Conservation (phyloP, 1,140 invertebrate species). For the Euwallacea similis region DNA sequence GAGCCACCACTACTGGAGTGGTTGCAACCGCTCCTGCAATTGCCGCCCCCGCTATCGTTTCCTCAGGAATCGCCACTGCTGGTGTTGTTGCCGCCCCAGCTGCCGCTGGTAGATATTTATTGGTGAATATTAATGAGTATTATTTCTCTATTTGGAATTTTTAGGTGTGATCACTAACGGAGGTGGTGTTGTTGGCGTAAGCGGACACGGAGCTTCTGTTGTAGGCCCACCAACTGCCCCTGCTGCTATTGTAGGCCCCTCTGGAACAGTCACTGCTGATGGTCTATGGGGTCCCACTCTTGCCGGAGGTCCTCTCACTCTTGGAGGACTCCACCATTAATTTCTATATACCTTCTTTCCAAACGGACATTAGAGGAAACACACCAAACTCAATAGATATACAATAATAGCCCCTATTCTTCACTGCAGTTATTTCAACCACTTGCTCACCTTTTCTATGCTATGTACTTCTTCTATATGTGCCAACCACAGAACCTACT, state of each 20-base stretch:
- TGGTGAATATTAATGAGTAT: not conserved
- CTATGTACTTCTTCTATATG: not conserved
- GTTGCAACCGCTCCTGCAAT: slow-evolving; percentile 11
- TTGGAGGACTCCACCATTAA: slow-evolving; percentile 7
- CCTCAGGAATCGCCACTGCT: slow-evolving; percentile 7
- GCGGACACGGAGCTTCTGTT: slow-evolving; percentile 39
- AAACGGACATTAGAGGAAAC: not conserved
- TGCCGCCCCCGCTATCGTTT: not conserved
- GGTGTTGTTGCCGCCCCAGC: slow-evolving; percentile 14
- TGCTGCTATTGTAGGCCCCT: slow-evolving; percentile 43
- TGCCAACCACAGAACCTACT: not conserved
- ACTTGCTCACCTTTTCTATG: not conserved
- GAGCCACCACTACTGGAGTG: slow-evolving; percentile 6
- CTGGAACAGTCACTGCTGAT: slow-evolving; percentile 42
- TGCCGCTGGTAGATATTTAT: slow-evolving; percentile 16
- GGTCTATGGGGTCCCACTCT: slow-evolving; percentile 41
- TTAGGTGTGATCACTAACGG: slow-evolving; percentile 28
- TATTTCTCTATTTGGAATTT: slow-evolving; percentile 3
- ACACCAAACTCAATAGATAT: not conserved
- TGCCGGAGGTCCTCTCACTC: not conserved
- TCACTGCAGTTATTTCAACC: not conserved
- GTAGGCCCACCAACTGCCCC: slow-evolving; percentile 44
- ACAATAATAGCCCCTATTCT: not conserved
- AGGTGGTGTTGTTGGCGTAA: slow-evolving; percentile 33
- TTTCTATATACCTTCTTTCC: not conserved